Evolutionary conservation across 2,888 invertebrate species (phyloP).

Genomic region (Acleris laterana): DNA sequence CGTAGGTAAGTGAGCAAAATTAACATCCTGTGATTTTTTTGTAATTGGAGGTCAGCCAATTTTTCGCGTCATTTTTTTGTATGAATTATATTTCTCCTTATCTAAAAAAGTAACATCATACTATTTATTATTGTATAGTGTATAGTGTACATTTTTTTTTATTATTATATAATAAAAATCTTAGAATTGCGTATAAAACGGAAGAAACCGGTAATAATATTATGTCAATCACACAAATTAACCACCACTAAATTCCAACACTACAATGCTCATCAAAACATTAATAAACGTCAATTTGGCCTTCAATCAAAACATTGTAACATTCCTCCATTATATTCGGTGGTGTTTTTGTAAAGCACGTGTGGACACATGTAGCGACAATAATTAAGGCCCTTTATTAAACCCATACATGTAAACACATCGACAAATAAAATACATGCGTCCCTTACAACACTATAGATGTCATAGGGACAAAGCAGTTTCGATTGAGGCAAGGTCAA

Average conservation of each 20-base stretch:
- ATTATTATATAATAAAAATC: too few species aligned
- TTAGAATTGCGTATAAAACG: too few species aligned
- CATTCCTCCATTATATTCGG: constrained; percentile 1
- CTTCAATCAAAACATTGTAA: constrained; percentile 17
- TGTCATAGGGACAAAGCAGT: background rate
- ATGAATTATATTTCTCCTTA: too few species aligned
- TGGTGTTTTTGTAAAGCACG: constrained; percentile 24
- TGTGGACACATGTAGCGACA: constrained; percentile 22
- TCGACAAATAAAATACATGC: background rate
- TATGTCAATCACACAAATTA: background rate
- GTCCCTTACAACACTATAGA: background rate
- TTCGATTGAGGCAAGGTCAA: constrained; percentile 22
- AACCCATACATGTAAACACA: background rate
- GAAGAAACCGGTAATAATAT: too few species aligned
- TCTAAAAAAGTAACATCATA: too few species aligned
- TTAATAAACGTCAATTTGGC: constrained; percentile 18
- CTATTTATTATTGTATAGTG: too few species aligned
- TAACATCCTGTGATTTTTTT: too few species aligned
- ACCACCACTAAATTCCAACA: constrained; percentile 12
- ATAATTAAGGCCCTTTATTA: constrained; percentile 19
- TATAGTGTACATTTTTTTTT: too few species aligned
- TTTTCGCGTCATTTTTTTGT: too few species aligned
- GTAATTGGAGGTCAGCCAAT: too few species aligned
- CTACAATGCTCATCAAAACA: constrained; percentile 9
- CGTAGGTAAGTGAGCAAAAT: too few species aligned